These are phyloP conservation scores for Antennarius striatus DNA, from an alignment of 2,113 vertebrate genomes.

Conservation along the genomic window DNA sequence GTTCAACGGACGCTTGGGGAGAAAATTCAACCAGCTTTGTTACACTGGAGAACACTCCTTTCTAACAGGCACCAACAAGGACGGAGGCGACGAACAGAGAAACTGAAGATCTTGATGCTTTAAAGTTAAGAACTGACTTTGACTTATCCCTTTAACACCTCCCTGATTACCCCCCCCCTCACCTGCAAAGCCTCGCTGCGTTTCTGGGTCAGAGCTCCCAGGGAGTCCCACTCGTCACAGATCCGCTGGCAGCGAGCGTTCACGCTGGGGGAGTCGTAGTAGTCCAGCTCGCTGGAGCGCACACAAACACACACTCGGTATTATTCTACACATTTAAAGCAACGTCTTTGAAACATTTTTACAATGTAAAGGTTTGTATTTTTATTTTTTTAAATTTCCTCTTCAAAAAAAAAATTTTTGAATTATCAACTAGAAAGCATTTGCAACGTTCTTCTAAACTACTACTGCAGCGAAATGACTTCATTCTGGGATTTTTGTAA, in stretches of 20 bases:
- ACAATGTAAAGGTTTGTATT: too few species aligned
- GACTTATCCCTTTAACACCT: neutral
- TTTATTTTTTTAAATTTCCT: too few species aligned
- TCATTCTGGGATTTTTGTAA: too few species aligned
- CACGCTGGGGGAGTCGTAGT: slow-evolving; percentile 96
- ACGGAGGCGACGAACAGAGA: neutral
- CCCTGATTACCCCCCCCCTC: slow-evolving; percentile 34
- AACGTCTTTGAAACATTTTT: too few species aligned
- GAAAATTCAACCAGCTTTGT: too few species aligned
- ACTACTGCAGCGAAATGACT: too few species aligned
- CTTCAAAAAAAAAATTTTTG: too few species aligned
- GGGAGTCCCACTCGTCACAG: slow-evolving; percentile 96
- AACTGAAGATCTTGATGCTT: slow-evolving; percentile 4
- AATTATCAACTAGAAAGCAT: too few species aligned
- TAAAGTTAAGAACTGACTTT: neutral
- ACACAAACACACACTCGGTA: slow-evolving; percentile 9
- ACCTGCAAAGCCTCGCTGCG: slow-evolving; percentile 96
- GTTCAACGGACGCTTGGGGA: neutral
- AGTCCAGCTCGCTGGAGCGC: slow-evolving; percentile 91
- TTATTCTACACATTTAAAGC: too few species aligned
- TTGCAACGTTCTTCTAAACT: too few species aligned
- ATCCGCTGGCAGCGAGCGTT: slow-evolving; percentile 97
- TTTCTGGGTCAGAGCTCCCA: slow-evolving; percentile 93
- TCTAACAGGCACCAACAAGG: neutral
- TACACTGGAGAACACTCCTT: neutral